These are phyloP conservation scores for Hyphantria cunea DNA, from an alignment of 1,140 invertebrate species.

Conservation along the genomic window DNA sequence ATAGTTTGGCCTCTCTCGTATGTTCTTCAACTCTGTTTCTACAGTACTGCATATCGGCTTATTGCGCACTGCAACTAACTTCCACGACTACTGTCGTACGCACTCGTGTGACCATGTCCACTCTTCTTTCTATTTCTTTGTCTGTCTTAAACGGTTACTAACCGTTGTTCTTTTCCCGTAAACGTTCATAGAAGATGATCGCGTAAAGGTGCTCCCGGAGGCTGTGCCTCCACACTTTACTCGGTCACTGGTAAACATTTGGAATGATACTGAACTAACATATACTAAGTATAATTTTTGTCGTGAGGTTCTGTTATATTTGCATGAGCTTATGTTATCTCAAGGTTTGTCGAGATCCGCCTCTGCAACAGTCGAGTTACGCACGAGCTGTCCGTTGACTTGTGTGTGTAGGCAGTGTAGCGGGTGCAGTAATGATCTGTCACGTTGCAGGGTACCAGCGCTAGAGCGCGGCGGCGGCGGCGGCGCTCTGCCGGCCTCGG, in stretches of 20 bases:
- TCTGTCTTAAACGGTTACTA: too few relatives aligned
- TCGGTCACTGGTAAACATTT: background rate
- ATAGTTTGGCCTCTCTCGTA: background rate
- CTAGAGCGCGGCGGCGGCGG: constrained; percentile 47
- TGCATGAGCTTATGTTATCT: constrained; percentile 45
- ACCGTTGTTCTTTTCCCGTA: too few relatives aligned
- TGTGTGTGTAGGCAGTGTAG: background rate
- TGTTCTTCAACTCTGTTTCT: background rate
- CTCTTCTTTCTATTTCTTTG: background rate
- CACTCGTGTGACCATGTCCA: background rate
- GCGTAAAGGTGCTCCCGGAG: too few relatives aligned
- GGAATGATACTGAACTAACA: constrained; percentile 4
- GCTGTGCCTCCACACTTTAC: too few relatives aligned
- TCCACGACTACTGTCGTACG: background rate
- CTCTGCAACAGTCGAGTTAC: background rate
- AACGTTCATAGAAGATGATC: too few relatives aligned
- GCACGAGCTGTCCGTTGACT: background rate
- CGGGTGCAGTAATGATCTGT: background rate
- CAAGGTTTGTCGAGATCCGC: constrained; percentile 28
- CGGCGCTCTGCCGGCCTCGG: constrained; percentile 8
- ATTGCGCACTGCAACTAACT: background rate
- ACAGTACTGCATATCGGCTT: constrained; percentile 1
- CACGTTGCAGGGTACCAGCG: constrained; percentile 67
- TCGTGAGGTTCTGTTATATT: constrained; percentile 6
- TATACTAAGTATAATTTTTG: background rate